Evolutionary conservation across 2,113 vertebrate species (phyloP).

Genomic region (Brachionichthys hirsutus): DNA sequence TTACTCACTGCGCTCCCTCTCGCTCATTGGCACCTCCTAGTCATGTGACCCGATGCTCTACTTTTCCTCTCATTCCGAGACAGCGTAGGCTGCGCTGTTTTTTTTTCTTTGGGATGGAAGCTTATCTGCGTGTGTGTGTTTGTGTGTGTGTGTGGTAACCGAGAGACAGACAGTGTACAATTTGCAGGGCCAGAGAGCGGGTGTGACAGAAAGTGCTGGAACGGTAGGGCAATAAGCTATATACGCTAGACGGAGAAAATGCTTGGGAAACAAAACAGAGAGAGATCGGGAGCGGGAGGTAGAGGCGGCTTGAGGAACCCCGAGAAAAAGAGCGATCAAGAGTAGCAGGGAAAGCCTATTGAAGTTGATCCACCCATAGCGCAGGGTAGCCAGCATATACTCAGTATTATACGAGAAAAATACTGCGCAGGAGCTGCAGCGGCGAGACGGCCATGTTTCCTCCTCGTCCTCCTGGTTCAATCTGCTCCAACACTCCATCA

Average conservation of each 20-base stretch:
- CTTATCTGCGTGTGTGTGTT: slow-evolving; percentile 53
- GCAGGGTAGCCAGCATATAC: slow-evolving; percentile 31
- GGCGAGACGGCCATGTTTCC: slow-evolving; percentile 52
- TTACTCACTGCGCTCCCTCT: slow-evolving; percentile 47
- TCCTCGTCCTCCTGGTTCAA: slow-evolving; percentile 36
- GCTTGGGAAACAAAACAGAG: slow-evolving; percentile 58
- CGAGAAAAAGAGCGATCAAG: slow-evolving; percentile 43
- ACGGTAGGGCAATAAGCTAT: slow-evolving; percentile 46
- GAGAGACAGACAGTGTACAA: slow-evolving; percentile 43
- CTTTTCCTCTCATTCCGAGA: slow-evolving; percentile 69
- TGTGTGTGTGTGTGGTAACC: slow-evolving; percentile 48
- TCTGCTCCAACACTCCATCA: slow-evolving; percentile 53
- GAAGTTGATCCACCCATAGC: slow-evolving; percentile 55
- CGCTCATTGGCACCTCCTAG: slow-evolving; percentile 58
- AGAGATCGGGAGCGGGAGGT: slow-evolving; percentile 47
- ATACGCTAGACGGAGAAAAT: slow-evolving; percentile 36
- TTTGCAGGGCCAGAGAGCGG: slow-evolving; percentile 47
- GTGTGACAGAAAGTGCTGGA: slow-evolving; percentile 41
- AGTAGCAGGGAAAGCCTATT: slow-evolving; percentile 41
- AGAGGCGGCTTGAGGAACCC: slow-evolving; percentile 48
- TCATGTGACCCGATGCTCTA: slow-evolving; percentile 68
- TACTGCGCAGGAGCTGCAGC: slow-evolving; percentile 51
- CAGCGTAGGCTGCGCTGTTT: slow-evolving; percentile 57
- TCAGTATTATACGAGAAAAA: slow-evolving; percentile 50
- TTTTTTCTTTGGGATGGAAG: slow-evolving; percentile 63